Conservation (phyloP, 2,797 vertebrate species). For the Bufotes viridis region DNA sequence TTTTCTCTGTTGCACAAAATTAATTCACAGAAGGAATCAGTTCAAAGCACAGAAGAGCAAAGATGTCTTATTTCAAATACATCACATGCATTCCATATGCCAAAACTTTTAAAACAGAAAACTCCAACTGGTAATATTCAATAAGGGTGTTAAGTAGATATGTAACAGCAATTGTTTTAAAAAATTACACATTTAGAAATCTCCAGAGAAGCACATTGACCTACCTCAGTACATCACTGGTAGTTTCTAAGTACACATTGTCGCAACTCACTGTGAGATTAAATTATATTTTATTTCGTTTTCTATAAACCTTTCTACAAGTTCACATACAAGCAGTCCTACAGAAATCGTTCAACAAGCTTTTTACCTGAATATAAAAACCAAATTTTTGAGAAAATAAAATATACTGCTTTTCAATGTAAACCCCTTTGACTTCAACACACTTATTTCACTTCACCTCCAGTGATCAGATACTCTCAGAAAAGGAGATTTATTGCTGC, state of each 20-base stretch:
- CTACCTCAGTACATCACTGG: neutral
- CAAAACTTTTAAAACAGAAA: constrained; percentile 13
- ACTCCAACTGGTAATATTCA: neutral
- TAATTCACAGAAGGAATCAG: constrained; percentile 42
- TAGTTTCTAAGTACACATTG: neutral
- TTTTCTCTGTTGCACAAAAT: constrained; percentile 35
- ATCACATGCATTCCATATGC: neutral
- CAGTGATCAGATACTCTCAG: too few relatives aligned
- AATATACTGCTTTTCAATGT: too few relatives aligned
- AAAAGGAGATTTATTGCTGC: too few relatives aligned
- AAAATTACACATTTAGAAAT: neutral
- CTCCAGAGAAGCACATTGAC: neutral
- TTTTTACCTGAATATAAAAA: too few relatives aligned
- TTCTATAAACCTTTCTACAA: too few relatives aligned
- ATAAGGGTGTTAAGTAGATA: neutral
- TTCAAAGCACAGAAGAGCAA: constrained; percentile 40
- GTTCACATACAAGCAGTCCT: too few relatives aligned
- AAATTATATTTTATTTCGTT: too few relatives aligned
- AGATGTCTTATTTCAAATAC: constrained; percentile 43
- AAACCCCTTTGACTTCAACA: too few relatives aligned
- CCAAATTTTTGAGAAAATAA: too few relatives aligned
- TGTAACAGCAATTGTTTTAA: neutral
- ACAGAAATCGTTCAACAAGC: too few relatives aligned
- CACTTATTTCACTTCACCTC: too few relatives aligned
- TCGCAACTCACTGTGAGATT: neutral